Evolutionary conservation across 2,888 invertebrate species (phyloP), one percentile per base, ranked within the genome.

Genomic region (Diogma glabrata): DNA sequence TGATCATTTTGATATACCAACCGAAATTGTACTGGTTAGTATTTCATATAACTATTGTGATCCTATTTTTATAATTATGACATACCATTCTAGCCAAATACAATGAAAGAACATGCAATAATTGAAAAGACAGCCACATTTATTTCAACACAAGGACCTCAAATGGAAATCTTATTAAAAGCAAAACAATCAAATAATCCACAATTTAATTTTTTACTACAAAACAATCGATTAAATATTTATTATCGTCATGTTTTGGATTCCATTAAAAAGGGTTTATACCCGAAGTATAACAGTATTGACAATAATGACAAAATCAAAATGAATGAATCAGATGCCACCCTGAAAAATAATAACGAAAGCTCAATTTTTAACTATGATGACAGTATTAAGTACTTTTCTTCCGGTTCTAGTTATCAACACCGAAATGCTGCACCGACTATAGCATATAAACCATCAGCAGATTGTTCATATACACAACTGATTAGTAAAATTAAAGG

Each of bases 131-230:
- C 92, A 1, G 89, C 91, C 1, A 74, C 82, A 59, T 92, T 92
- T 69, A 88, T 92, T 59, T 83, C 84, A 59, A 77, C 81, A 47
- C 94, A 96, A 65, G 97, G 97, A 0, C 79, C 84, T 7, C 99
- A 99, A 72, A 96, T 99, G 96, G 99, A 99, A 73, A 95, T 99
- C 58, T 77, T 99, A 10, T 84, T 99, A 58, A 97, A 97, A 71
- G 91, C 96, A 4, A 99, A 97, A 71, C 99, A 99, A 69, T 78
- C 87, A 0, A 84, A 86, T 64, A 97, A 96, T 72, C 77, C 84
- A 0, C 90, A 94, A 72, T 99, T 99, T 72, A 79, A 85, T 57
- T 99, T 99, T 72, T 75, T 99, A 53, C 87, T 89, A 53, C 88
- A 87, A 64, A 90, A 88, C 56, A 82, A 90, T 53, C 70, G 73